Conservation (phyloP, 2,113 vertebrate species). For the Chascanopsetta lugubris region DNA sequence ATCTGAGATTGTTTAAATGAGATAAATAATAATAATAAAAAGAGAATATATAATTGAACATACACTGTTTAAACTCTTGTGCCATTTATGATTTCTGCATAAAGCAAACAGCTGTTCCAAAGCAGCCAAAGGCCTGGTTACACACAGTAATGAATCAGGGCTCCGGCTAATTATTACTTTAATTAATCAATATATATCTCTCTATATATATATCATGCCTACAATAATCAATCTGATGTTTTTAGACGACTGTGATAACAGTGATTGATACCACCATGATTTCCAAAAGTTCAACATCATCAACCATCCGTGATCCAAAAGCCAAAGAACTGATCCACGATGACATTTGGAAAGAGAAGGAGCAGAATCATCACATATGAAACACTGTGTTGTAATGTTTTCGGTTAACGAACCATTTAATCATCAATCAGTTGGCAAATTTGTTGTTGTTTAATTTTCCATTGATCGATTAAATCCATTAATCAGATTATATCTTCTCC, state of each 20-base stretch:
- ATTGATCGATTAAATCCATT: neutral
- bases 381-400: neutral
- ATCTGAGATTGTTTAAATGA: no score
- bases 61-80: no score
- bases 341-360: neutral
- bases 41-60: neutral
- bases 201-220: neutral
- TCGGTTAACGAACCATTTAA: neutral
- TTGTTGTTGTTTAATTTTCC: neutral
- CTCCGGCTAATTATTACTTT: neutral
- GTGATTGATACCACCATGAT: neutral
- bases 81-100: neutral
- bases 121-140: neutral
- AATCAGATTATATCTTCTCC: neutral
- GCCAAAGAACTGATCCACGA: neutral
- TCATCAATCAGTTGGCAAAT: no score
- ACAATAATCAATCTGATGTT: neutral
- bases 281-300: neutral
- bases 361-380: neutral
- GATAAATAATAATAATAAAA: no score
- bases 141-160: neutral
- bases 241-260: no score
- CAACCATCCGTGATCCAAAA: neutral
- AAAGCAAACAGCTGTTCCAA: neutral
- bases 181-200: neutral